These are phyloP conservation scores for Meteorus sp. DNA, from an alignment of 1,140 invertebrate genomes.

Conservation along the genomic window DNA sequence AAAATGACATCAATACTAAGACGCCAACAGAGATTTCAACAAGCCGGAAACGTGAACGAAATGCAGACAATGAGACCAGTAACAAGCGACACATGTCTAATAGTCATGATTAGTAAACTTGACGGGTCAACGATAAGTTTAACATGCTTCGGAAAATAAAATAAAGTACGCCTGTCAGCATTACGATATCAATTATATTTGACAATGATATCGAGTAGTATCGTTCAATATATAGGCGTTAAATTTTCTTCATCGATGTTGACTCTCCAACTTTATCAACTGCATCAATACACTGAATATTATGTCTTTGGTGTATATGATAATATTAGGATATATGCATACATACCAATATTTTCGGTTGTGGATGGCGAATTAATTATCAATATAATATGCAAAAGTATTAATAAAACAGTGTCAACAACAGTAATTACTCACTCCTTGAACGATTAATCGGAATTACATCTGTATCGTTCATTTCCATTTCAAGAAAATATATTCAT, in stretches of 20 bases:
- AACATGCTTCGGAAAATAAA: too few relatives aligned
- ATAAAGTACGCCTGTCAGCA: conserved; percentile 7
- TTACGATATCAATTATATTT: background rate
- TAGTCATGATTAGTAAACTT: conserved; percentile 18
- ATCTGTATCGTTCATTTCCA: too few relatives aligned
- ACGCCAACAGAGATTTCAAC: conserved; percentile 20
- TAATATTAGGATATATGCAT: too few relatives aligned
- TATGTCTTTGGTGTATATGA: too few relatives aligned
- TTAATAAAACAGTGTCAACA: too few relatives aligned
- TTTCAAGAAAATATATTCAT: too few relatives aligned
- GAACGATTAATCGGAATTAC: too few relatives aligned
- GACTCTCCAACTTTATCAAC: background rate
- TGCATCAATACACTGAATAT: background rate
- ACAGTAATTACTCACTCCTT: too few relatives aligned
- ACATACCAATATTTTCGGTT: too few relatives aligned
- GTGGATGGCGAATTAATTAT: too few relatives aligned
- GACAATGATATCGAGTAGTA: background rate
- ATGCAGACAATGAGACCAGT: conserved; percentile 38
- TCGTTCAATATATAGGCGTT: background rate
- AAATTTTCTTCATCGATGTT: conserved; percentile 4
- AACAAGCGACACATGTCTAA: conserved; percentile 42
- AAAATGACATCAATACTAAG: background rate
- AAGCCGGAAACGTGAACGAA: conserved; percentile 49
- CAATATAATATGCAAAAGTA: too few relatives aligned
- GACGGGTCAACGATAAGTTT: background rate